Percentiles rank a stretch among this genome's conserved stretches.
These are phyloP conservation scores for Delia radicum DNA, from an alignment of 1,140 invertebrate genomes.

Conservation along the genomic window DNA sequence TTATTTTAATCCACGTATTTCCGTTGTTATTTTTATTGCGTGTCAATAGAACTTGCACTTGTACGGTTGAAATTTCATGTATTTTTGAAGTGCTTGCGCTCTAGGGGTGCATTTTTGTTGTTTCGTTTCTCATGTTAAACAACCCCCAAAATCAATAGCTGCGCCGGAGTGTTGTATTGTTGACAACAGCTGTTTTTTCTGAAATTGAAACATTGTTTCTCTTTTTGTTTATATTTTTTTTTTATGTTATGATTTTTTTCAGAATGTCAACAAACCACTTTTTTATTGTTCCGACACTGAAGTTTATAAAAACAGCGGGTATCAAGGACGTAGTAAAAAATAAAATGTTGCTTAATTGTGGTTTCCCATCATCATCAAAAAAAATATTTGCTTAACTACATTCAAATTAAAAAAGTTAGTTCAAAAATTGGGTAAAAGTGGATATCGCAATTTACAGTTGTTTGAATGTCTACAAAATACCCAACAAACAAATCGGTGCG, in stretches of 20 bases:
- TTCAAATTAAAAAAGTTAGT: no score
- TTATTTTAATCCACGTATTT: neutral
- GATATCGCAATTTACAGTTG: no score
- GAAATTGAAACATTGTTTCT: slow-evolving; percentile 8
- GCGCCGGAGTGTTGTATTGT: slow-evolving; percentile 8
- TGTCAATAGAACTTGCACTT: slow-evolving; percentile 3
- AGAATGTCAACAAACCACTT: neutral
- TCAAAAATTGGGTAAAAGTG: no score
- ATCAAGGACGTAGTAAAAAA: neutral
- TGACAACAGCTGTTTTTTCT: slow-evolving; percentile 2
- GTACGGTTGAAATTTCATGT: neutral
- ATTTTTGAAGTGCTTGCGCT: slow-evolving; percentile 3
- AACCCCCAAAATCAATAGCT: slow-evolving; percentile 22
- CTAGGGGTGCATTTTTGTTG: slow-evolving; percentile 13
- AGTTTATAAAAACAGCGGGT: neutral
- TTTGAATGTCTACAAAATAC: no score
- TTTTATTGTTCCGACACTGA: neutral
- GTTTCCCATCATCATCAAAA: no score
- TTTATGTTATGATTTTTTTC: neutral
- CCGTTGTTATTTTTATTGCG: neutral
- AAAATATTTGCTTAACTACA: no score
- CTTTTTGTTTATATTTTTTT: neutral
- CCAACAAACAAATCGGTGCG: no score
- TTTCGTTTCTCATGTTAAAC: neutral
- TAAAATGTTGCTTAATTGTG: no score